Evolutionary conservation across 1,140 invertebrate genomes (phyloP), one percentile per base, ranked within the genome.

Genomic region (Heliconius melpomene): DNA sequence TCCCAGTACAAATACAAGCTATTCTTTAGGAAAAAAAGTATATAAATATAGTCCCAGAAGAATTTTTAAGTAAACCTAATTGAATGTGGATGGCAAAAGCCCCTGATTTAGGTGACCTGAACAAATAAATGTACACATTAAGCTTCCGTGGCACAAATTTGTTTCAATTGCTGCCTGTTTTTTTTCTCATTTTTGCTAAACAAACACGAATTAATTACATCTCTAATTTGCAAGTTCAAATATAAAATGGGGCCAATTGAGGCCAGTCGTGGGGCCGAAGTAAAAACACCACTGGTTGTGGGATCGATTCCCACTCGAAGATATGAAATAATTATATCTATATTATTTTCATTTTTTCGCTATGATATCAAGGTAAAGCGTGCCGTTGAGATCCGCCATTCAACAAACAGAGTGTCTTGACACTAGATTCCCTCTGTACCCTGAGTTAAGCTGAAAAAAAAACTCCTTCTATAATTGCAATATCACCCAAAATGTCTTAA

Each of bases 151-250:
- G 70, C 79, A 80, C 74, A 75, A 82, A 74, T 82, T 82, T 77
- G 82, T 84, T 85, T 83, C 82, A 83, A 86, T 82, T 82, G 50
- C 82, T 82, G 79, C 54, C n/a, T 57, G 50, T 57, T n/a, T 57
- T 57, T 23, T 60, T 23, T 84, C 2, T 29, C 2, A 29, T 87
- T 85, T 85, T 82, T 78, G 78, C 54, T 72, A 52, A 46, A 36
- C 79, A 77, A 79, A 75, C 82, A 79, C 77, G 83, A 86, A 88
- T 88, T 86, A 88, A 88, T 88, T 86, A 82, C 85, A 80, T 72
- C 82, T 79, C 82, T 88, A 83, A 88, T 88, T 88, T 86, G 83
- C 86, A 84, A 85, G 79, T 81, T 66, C 23, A 26, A 66, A 66
- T 66, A 26, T 29, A 66, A 66, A 66, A 66, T 52, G 50, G 7